Base-by-base conservation (phyloP, 1,140 invertebrate genomes). In the Atopsyche davidsoni region DNA sequence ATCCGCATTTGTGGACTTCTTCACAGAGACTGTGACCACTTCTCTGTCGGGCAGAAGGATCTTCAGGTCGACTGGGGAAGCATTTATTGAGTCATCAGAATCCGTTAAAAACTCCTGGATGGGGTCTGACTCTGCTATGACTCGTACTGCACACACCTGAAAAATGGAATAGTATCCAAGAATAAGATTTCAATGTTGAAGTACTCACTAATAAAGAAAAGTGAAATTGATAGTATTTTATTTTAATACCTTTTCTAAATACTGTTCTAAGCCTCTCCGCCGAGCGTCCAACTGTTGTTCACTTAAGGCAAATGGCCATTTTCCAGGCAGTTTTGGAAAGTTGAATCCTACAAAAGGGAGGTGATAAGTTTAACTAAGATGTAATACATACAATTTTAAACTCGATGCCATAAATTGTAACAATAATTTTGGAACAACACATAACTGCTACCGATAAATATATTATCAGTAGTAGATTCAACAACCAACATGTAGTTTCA, bases 41-140 rank as follows among this genome's bases (percentile, higher is more conserved):
- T 87, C 89, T 53, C 86, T 78, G 68, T 96, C 91, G 0, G 85
- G 84, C 31, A 87, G 61, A 42, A 87, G 73, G 11, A 96, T 81
- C 72, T 98, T 97, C 35, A 98, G 75, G 70, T 97, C 94, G 14
- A 98, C 94, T 16, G 93, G 89, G 24, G 87, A 83, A 9, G 82
- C 82, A 57, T 85, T 86, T 51, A 83, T 83, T 48, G 89, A 89
- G 64, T 94, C 89, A 58, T 95, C 91, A 9, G 85, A 80, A 62
- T 96, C 92, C 1, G 92, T 95, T 1, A 98, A 77, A 72, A 98
- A 98, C 65, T 98, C 95, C 69, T 98, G 96, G 70, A 99, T 90
- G 1, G 93, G 82, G 62, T 98, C 96, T 62, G 89, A 91, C 63
- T 99, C 96, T 1, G 95, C 96, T 59, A 99, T 97, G 1, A 98